Evolutionary conservation across 2,888 invertebrate species (phyloP), one percentile per base, ranked within the genome.

Genomic region (Pegoplata infirma): DNA sequence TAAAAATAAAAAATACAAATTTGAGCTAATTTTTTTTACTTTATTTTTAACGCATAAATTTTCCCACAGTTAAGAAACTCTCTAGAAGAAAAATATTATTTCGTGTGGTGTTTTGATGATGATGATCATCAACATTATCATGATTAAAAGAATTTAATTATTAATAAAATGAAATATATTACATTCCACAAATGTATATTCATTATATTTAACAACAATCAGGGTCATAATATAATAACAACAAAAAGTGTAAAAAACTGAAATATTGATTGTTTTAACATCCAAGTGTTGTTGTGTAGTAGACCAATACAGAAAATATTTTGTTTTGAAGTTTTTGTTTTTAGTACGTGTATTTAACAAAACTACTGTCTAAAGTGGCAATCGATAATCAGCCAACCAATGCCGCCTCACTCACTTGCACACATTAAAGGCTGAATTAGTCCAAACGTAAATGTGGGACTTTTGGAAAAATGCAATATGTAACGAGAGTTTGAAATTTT

Each of bases 321-420:
- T 40, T 40, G 36, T 40, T 40, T n/a, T 40, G 36, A 40, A 40
- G n/a, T 40, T 40, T 25, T 25, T 25, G 25, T 25, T 25, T 40
- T 40, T 40, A 40, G 12, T 40, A 40, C 36, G 36, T 40, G 32
- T 53, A 59, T 53, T 51, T 58, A 68, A 67, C 21, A 55, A 61
- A 61, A 53, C n/a, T n/a, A n/a, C 53, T 61, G 55, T 68, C 46
- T 64, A 66, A 66, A 59, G 58, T 59, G 16, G 51, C 53, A 58
- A 76, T 76, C 76, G 59, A 76, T 76, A 76, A 46, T 40, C 23
- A 69, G 51, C 51, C 59, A 76, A 66, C 46, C 55, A 51, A n/a
- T 47, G 58, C 53, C 16, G 21, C 36, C n/a, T 40, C 63, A 17
- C 46, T 32, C 47, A 46, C 21, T 67, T 19, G n/a, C n/a, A n/a